Percentiles rank a stretch among this genome's conserved stretches.
phyloP scores from a whole-genome alignment of 2,797 vertebrate genomes.

The Darevskia mixta region DNA sequence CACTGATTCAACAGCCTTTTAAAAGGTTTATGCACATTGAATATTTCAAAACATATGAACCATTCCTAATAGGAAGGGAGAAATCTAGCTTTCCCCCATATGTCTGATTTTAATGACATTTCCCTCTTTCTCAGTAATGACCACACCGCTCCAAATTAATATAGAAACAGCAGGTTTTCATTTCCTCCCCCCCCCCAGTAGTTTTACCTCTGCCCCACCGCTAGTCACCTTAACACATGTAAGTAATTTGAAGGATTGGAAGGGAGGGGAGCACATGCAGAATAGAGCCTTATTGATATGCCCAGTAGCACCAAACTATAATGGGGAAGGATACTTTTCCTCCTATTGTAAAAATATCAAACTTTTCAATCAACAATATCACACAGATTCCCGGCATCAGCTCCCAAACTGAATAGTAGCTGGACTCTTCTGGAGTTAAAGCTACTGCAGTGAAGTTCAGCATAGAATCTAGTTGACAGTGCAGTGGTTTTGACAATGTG shows the following conservation, averaged over 20 bases:
- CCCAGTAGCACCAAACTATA: too few relatives aligned
- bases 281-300: too few relatives aligned
- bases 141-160: not conserved
- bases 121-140: not conserved
- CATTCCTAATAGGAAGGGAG: not conserved
- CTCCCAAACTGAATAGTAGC: not conserved
- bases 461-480: too few relatives aligned
- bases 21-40: not conserved
- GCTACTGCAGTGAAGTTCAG: not conserved
- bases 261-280: too few relatives aligned
- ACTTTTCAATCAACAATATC: not conserved
- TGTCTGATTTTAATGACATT: not conserved
- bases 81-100: not conserved
- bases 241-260: too few relatives aligned
- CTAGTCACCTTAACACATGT: too few relatives aligned
- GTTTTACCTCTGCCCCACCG: too few relatives aligned
- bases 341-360: not conserved
- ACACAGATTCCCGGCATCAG: not conserved
- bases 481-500: too few relatives aligned
- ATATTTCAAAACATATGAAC: not conserved
- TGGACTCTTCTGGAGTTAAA: not conserved
- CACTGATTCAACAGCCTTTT: not conserved
- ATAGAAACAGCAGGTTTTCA: too few relatives aligned
- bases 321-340: too few relatives aligned
- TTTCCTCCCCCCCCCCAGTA: too few relatives aligned